Evolutionary conservation across 2,888 invertebrate species (phyloP).

Genomic region (Dascillus cervinus): DNA sequence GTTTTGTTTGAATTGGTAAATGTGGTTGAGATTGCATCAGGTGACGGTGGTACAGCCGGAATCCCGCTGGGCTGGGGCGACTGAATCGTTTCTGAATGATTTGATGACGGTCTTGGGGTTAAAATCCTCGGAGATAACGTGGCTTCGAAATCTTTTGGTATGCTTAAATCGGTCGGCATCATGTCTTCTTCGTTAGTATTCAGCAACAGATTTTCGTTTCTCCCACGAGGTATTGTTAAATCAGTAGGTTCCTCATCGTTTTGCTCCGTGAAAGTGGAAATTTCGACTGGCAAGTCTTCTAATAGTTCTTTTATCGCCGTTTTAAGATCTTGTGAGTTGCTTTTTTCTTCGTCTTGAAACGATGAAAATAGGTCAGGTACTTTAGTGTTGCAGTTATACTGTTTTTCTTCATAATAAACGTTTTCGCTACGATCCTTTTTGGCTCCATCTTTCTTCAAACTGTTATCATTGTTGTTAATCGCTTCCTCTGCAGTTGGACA

Average conservation of each 20-base stretch:
- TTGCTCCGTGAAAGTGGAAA: background rate
- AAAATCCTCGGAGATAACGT: conserved; percentile 41
- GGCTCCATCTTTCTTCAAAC: conserved; percentile 12
- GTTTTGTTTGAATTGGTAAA: conserved; percentile 23
- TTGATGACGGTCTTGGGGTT: conserved; percentile 54
- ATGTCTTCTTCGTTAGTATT: conserved; percentile 37
- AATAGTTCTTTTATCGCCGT: background rate
- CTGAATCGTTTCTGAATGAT: conserved; percentile 64
- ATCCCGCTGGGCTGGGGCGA: conserved; percentile 67
- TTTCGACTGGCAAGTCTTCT: background rate
- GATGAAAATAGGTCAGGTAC: background rate
- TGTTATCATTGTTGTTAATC: conserved; percentile 4
- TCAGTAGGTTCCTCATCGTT: conserved; percentile 28
- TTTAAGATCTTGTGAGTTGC: background rate
- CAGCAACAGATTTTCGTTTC: conserved; percentile 8
- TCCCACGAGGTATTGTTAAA: conserved; percentile 24
- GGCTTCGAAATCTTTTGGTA: conserved; percentile 44
- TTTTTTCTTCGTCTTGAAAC: background rate
- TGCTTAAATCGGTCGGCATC: conserved; percentile 51
- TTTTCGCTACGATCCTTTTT: conserved; percentile 19
- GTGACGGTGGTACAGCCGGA: conserved; percentile 61
- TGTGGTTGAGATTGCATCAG: conserved; percentile 52
- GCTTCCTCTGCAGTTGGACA: conserved; percentile 5
- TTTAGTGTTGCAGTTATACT: background rate
- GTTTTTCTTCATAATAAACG: conserved; percentile 17